Evolutionary conservation across 2,797 vertebrate genomes (phyloP).

Genomic region (Pelodytes ibericus): DNA sequence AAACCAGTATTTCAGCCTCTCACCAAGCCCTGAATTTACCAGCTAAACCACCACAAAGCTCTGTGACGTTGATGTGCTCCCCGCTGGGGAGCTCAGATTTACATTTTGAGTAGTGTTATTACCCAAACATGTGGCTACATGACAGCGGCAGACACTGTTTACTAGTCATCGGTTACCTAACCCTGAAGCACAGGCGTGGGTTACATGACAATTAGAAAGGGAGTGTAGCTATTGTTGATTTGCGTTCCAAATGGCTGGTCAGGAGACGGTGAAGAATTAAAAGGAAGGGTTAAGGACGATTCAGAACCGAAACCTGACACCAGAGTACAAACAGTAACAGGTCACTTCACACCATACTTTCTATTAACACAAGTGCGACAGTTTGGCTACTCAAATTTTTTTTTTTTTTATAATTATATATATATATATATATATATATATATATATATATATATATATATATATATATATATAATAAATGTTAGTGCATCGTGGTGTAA

Average conservation of each 20-base stretch:
- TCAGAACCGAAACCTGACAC: not conserved
- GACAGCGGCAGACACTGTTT: not conserved
- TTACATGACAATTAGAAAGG: not conserved
- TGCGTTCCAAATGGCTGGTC: not conserved
- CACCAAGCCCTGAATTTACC: too few relatives aligned
- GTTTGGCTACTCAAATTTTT: too few relatives aligned
- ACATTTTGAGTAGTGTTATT: not conserved
- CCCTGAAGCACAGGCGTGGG: constrained; percentile 3
- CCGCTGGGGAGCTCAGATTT: not conserved
- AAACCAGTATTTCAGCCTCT: too few relatives aligned
- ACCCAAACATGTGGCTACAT: constrained; percentile 7
- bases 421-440: too few relatives aligned
- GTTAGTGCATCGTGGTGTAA: too few relatives aligned
- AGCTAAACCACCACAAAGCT: not conserved
- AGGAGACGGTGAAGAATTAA: not conserved
- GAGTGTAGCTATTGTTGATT: not conserved
- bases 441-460: too few relatives aligned
- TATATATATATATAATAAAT: too few relatives aligned
- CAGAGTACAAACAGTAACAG: not conserved
- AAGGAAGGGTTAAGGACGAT: not conserved
- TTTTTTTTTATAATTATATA: too few relatives aligned
- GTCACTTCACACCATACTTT: not conserved
- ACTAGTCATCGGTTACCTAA: not conserved
- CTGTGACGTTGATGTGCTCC: not conserved
- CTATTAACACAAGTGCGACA: too few relatives aligned